A percentile compares a stretch with the other conserved stretches of the same genome.
Conservation (phyloP, 2,888 invertebrate species). For the Drosophila tripunctata region DNA sequence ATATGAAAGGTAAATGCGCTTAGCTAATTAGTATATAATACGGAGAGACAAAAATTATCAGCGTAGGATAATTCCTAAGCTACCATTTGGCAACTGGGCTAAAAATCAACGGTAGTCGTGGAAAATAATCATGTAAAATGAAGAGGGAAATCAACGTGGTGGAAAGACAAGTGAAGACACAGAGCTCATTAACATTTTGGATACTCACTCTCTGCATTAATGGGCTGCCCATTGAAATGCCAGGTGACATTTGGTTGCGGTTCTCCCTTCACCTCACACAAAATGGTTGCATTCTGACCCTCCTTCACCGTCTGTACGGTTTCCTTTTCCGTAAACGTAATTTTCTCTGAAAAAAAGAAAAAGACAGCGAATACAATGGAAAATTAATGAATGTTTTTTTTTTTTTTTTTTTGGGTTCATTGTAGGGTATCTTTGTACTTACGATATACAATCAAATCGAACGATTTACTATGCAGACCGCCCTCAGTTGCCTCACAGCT, state of each 20-base stretch:
- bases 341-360: constrained; percentile 83
- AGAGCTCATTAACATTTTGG: constrained; percentile 57
- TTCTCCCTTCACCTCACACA: constrained; percentile 85
- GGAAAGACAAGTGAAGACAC: constrained; percentile 3
- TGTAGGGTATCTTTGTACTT: constrained; percentile 66
- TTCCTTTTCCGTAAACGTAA: constrained; percentile 86
- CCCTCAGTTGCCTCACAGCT: constrained; percentile 82
- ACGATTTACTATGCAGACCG: constrained; percentile 77
- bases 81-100: neutral
- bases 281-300: constrained; percentile 84
- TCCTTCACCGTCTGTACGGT: constrained; percentile 85
- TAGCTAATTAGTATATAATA: no score
- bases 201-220: constrained; percentile 78
- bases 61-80: neutral
- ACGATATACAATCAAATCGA: constrained; percentile 84
- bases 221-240: constrained; percentile 84
- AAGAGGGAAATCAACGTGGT: neutral
- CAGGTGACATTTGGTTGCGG: constrained; percentile 84
- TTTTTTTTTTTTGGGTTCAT: constrained; percentile 7
- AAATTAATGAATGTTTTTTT: constrained; percentile 64
- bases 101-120: constrained; percentile 11
- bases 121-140: constrained; percentile 2
- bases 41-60: neutral
- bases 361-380: constrained; percentile 49
- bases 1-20: no score